Evolutionary conservation across 2,888 invertebrate species (phyloP).

Genomic region (Pterobdella sp.): DNA sequence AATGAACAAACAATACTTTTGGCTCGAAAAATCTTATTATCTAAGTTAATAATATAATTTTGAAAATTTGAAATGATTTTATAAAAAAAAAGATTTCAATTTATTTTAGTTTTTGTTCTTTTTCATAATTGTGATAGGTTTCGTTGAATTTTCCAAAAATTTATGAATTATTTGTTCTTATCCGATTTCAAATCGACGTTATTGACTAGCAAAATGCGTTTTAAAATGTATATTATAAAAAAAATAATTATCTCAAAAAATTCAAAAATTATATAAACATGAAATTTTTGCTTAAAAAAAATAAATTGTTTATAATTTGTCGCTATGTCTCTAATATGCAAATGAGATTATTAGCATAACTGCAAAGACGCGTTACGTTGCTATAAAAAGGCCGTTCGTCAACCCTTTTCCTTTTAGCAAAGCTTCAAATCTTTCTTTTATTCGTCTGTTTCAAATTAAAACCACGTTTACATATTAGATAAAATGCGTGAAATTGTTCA

Average conservation of each 20-base stretch:
- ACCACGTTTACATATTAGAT: neutral
- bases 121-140: too few relatives aligned
- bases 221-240: too few relatives aligned
- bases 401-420: neutral
- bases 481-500: conserved; percentile 42
- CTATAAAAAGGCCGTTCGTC: conserved; percentile 4
- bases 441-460: neutral
- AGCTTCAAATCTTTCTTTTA: neutral
- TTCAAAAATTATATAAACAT: neutral
- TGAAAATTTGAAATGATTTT: neutral
- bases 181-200: too few relatives aligned
- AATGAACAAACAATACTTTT: neutral
- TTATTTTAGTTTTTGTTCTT: too few relatives aligned
- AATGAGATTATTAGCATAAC: neutral
- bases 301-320: neutral
- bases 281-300: neutral
- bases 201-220: too few relatives aligned
- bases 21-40: neutral
- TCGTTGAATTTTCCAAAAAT: too few relatives aligned
- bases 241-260: too few relatives aligned
- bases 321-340: neutral
- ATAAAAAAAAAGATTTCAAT: too few relatives aligned
- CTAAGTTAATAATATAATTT: neutral
- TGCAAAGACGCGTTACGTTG: neutral
- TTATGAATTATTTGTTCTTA: too few relatives aligned